A percentile compares a stretch with the other conserved stretches of the same genome.
Conservation (phyloP, 1,140 invertebrate genomes). For the Eumeta japonica region DNA sequence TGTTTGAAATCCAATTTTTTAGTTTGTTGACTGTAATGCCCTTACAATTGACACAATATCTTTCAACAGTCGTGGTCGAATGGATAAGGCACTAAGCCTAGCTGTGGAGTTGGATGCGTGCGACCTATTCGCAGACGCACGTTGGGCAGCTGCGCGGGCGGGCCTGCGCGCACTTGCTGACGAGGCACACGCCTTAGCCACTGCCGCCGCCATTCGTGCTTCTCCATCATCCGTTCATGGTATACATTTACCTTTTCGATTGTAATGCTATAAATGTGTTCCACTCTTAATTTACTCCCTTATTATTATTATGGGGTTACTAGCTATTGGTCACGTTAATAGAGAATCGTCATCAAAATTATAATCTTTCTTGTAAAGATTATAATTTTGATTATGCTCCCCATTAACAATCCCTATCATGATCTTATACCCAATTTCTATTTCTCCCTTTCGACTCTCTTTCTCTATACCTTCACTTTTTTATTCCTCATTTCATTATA, state of each 20-base stretch:
- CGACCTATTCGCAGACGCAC: constrained; percentile 82
- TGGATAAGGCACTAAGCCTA: constrained; percentile 83
- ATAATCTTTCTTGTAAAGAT: too few species aligned
- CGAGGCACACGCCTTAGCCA: constrained; percentile 73
- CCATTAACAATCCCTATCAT: too few species aligned
- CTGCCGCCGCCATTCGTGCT: constrained; percentile 67
- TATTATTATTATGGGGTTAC: too few species aligned
- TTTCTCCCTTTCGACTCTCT: too few species aligned
- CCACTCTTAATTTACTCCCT: neutral
- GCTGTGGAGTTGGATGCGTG: constrained; percentile 81
- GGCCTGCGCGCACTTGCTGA: constrained; percentile 70
- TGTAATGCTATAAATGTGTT: neutral
- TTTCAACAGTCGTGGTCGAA: constrained; percentile 66
- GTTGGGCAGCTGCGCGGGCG: constrained; percentile 72
- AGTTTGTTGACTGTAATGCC: too few species aligned
- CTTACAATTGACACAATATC: constrained; percentile 7
- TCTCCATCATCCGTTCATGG: constrained; percentile 18
- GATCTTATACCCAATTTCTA: too few species aligned
- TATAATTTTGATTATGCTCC: too few species aligned
- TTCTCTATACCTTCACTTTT: too few species aligned
- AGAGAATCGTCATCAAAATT: too few species aligned
- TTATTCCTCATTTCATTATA: too few species aligned
- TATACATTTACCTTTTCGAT: neutral
- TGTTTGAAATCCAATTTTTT: too few species aligned
- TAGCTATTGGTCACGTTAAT: too few species aligned